These are phyloP conservation scores for Oncorhynchus clarkii DNA, from an alignment of 2,113 vertebrate species.

Conservation along the genomic window DNA sequence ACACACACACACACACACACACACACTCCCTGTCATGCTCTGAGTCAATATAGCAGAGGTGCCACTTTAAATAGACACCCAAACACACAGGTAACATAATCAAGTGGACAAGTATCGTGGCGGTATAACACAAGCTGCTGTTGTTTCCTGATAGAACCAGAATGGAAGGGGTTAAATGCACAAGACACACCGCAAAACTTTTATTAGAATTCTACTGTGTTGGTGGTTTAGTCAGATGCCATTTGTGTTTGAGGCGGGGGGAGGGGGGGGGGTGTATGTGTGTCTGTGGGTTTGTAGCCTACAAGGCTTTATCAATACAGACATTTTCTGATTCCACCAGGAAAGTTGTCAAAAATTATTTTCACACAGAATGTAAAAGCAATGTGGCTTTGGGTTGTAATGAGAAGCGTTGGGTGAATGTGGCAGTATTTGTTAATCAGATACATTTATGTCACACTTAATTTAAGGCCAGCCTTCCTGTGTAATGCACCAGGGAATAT, in stretches of 20 bases:
- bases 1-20: too few relatives aligned
- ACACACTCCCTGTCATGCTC: conserved; percentile 1
- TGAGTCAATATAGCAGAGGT: conserved; percentile 55
- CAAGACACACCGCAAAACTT: too few relatives aligned
- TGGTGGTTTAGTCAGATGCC: too few relatives aligned
- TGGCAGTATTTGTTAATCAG: not conserved
- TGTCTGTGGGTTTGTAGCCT: not conserved
- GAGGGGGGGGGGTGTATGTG: too few relatives aligned
- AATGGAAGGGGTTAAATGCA: conserved; percentile 22
- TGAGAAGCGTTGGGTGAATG: not conserved
- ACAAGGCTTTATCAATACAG: not conserved
- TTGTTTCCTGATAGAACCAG: conserved; percentile 18
- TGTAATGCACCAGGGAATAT: too few relatives aligned
- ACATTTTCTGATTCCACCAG: not conserved
- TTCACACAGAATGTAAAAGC: not conserved
- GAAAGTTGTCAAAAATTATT: not conserved
- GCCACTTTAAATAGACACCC: conserved; percentile 46
- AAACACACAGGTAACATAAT: conserved; percentile 54
- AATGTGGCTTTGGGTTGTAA: not conserved
- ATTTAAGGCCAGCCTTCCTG: too few relatives aligned
- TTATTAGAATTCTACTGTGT: too few relatives aligned
- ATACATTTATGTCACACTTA: too few relatives aligned
- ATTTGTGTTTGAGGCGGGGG: conserved; percentile 10
- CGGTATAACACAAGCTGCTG: not conserved
- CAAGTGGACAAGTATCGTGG: conserved; percentile 33